Evolutionary conservation across 2,888 invertebrate species (phyloP), one percentile per base, ranked within the genome.

Genomic region (Gisinianus flammeolus): DNA sequence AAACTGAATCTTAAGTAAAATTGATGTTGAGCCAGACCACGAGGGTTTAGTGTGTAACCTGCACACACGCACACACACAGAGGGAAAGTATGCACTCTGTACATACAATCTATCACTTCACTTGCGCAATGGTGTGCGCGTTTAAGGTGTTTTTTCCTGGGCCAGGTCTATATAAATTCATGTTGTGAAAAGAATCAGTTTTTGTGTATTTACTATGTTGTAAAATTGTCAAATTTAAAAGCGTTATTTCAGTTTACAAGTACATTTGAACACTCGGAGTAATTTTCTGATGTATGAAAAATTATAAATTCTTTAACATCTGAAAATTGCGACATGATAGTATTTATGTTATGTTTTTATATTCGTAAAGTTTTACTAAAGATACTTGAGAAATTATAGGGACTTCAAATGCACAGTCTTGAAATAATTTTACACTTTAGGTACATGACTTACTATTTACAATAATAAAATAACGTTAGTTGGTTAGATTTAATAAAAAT

Each of bases 31-130:
- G 67, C 33, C 30, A 67, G 70, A 70, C 70, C 70, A 70, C 70
- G 70, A 70, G 70, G 70, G 31, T 33, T 22, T 67, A 28, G 33
- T 67, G n/a, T 33, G 2, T 62, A 67, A 28, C 28, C 31, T 66
- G 66, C 31, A 66, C n/a, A 31, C 31, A 66, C 66, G 12, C n/a
- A n/a, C n/a, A n/a, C n/a, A 67, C 33, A 67, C n/a, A 26, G 30
- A 28, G 12, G 0, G 28, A 16, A 30, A 66, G 66, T 64, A 22
- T 10, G 64, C 26, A 66, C 26, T 24, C 19, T 64, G 24, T 24
- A 64, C 26, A 30, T 35, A 70, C 35, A 54, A 54, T 69, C 35
- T 73, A 31, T 73, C 73, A 73, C 58, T 72, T 72, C 72, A 72
- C 73, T 62, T 73, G 58, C 58, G 73, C 73, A 58, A 26, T 30